Conservation (phyloP, 1,140 invertebrate species). For the Idris sp. region DNA sequence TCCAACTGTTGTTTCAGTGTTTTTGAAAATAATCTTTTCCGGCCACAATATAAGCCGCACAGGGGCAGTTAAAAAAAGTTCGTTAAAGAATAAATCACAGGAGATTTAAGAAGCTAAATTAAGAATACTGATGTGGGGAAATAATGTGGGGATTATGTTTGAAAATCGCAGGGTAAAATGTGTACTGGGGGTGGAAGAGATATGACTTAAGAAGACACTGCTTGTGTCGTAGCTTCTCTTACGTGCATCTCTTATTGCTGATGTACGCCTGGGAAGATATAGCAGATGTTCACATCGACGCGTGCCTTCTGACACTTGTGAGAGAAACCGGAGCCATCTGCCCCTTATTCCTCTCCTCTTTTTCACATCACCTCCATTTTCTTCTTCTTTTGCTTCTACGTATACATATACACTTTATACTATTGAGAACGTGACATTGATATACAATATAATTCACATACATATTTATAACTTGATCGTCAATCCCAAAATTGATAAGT, state of each 20-base stretch:
- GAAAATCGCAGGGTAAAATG: constrained; percentile 34
- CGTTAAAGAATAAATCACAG: constrained; percentile 43
- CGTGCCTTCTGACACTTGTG: constrained; percentile 77
- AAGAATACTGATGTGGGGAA: constrained; percentile 20
- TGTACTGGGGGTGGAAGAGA: constrained; percentile 66
- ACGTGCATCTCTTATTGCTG: too few species aligned
- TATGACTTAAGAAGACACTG: constrained; percentile 69
- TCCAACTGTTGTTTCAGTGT: constrained; percentile 9
- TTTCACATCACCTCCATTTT: constrained; percentile 60
- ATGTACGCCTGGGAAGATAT: constrained; percentile 65
- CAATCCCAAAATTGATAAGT: too few species aligned
- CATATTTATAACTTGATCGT: constrained; percentile 45
- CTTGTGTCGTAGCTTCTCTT: constrained; percentile 66
- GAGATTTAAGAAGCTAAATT: constrained; percentile 15
- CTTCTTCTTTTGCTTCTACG: constrained; percentile 49
- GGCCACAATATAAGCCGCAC: constrained; percentile 28
- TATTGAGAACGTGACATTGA: constrained; percentile 60
- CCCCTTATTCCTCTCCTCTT: constrained; percentile 61
- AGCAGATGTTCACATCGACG: constrained; percentile 74
- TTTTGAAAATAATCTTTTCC: constrained; percentile 26
- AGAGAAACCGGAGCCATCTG: constrained; percentile 76
- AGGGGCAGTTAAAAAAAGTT: constrained; percentile 15
- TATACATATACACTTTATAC: constrained; percentile 38
- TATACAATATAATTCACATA: constrained; percentile 49
- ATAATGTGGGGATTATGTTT: constrained; percentile 23